Evolutionary conservation across 2,113 vertebrate species (phyloP), one percentile per base, ranked within the genome.

Genomic region (Phainopepla nitens): DNA sequence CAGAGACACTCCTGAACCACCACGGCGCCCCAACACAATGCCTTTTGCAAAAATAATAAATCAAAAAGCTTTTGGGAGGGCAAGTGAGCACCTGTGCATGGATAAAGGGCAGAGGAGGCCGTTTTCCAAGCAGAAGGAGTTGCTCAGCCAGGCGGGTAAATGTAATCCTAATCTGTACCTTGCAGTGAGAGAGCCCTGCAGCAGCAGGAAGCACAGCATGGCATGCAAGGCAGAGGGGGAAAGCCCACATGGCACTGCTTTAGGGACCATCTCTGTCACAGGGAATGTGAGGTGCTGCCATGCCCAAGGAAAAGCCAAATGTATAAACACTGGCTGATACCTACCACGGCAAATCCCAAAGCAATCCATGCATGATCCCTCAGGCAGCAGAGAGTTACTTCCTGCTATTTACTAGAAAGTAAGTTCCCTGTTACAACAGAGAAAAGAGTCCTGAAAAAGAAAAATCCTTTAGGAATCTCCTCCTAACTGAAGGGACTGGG

Each of bases 111-210:
- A 60, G 20, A 51, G 13, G 47, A 57, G 45, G 75, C 29, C 9
- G 21, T 18, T 94, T 54, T 35, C 60, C 50, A 50, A 16, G 62
- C 35, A 36, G 10, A 41, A 39, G 44, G 0, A 6, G 54, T 14
- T 90, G 29, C 53, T 73, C 5, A 6, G 22, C 31, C 27, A 11
- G 28, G 31, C 20, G 35, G 35, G 62, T 33, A 53, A 66, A 56
- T 2, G 5, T 1, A 42, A 27, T 5, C 6, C 13, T 7, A 7
- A 29, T 1, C 27, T 7, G 5, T 3, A 6, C 7, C 58, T 28
- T 6, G 28, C 41, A 23, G 7, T 4, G 18, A 17, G 20, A 33
- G 64, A 75, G 39, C 49, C 69, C 58, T 7, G 7, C 0, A 0
- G 44, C 60, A 24, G 56, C 0, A 0, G 50, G 22, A 39, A 44